Percentiles rank a stretch among this genome's conserved stretches.
phyloP scores from a whole-genome alignment of 2,113 vertebrate genomes.

The Rallus limicola region DNA sequence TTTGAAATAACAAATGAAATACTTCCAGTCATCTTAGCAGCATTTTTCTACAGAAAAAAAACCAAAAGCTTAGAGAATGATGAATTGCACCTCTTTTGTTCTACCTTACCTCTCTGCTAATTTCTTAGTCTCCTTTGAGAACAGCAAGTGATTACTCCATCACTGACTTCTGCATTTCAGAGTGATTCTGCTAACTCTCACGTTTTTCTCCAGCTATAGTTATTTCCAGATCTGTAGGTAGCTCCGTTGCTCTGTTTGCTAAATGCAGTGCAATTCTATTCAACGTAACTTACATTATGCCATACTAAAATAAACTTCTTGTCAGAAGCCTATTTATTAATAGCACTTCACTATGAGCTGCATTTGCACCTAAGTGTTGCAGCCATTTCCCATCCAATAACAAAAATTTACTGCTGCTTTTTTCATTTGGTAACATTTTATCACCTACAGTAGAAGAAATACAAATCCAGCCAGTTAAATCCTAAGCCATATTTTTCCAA shows the following conservation, averaged over 20 bases:
- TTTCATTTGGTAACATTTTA: slow-evolving; percentile 38
- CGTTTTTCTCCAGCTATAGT: neutral
- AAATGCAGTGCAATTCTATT: neutral
- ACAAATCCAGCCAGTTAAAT: slow-evolving; percentile 46
- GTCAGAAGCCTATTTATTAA: slow-evolving; percentile 42
- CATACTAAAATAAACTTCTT: slow-evolving; percentile 46
- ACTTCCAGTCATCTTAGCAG: neutral
- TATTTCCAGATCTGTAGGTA: neutral
- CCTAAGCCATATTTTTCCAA: neutral
- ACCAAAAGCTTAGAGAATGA: neutral
- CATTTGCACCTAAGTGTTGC: slow-evolving; percentile 43
- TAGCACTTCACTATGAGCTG: slow-evolving; percentile 37
- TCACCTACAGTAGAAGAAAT: neutral
- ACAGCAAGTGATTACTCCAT: neutral
- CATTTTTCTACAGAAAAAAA: neutral
- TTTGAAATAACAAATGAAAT: neutral
- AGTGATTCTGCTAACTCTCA: neutral
- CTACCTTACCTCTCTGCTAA: neutral
- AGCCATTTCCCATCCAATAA: slow-evolving; percentile 50
- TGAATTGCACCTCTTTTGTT: neutral
- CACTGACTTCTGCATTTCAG: neutral
- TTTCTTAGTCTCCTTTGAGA: neutral
- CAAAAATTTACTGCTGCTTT: slow-evolving; percentile 26
- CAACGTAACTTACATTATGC: neutral
- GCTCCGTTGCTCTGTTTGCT: neutral